These are phyloP conservation scores for Hemiprocne comata DNA, from an alignment of 2,113 vertebrate genomes.

Conservation along the genomic window DNA sequence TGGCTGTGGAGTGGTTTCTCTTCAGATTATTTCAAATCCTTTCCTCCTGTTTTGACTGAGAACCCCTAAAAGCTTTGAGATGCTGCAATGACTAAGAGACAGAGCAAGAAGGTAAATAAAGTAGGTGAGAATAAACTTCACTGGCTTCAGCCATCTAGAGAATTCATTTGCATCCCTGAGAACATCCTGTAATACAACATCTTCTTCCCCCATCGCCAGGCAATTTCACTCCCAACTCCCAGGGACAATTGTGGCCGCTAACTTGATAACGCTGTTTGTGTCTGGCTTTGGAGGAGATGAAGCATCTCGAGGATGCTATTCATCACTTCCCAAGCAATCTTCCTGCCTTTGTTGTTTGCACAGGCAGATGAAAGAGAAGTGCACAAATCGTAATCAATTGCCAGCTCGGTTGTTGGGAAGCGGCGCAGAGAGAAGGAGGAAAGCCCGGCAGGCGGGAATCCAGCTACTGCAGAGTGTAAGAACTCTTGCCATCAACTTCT, in stretches of 20 bases:
- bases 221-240: neutral
- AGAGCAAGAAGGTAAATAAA: conserved; percentile 15
- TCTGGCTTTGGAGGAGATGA: neutral
- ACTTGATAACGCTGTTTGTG: neutral
- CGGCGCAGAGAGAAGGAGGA: neutral
- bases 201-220: neutral
- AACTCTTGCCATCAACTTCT: neutral
- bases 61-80: neutral
- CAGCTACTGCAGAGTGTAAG: accelerated
- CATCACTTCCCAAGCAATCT: neutral
- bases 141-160: neutral
- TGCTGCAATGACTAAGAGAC: neutral
- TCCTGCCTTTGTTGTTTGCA: neutral
- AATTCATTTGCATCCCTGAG: conserved; percentile 1
- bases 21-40: neutral
- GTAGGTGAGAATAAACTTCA: conserved; percentile 19
- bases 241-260: neutral
- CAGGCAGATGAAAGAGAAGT: neutral
- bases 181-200: neutral
- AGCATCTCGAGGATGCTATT: neutral
- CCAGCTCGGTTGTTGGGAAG: neutral
- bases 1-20: neutral
- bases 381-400: neutral
- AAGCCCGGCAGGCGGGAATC: accelerated
- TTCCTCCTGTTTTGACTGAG: conserved; percentile 1